phyloP scores from a whole-genome alignment of 2,797 vertebrate genomes.

The Muscicapa comitata region DNA sequence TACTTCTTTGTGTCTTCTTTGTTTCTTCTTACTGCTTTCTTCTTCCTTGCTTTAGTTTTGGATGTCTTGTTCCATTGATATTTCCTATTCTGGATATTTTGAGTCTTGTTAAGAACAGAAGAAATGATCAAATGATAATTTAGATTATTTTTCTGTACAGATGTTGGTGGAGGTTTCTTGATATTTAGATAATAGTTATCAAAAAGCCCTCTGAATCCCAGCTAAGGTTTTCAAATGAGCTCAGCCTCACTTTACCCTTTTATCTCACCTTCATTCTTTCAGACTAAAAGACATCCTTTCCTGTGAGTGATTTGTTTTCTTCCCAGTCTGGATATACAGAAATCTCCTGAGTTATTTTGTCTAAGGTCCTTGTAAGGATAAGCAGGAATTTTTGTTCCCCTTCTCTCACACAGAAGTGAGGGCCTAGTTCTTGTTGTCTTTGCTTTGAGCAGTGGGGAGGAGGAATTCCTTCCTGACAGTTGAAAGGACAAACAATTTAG shows the following conservation, averaged over 20 bases:
- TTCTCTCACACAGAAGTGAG: neutral
- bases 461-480: neutral
- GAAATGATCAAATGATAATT: neutral
- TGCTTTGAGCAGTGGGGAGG: neutral
- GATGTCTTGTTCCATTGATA: neutral
- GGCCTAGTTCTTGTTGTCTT: neutral
- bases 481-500: neutral
- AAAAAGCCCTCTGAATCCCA: neutral
- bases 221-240: neutral
- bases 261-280: neutral
- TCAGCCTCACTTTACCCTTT: neutral
- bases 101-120: neutral
- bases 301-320: neutral
- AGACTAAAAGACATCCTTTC: neutral
- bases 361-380: neutral
- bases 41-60: neutral
- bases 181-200: neutral
- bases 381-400: neutral
- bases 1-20: neutral
- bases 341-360: neutral
- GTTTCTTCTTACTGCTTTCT: neutral
- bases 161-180: neutral
- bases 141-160: neutral
- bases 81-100: neutral
- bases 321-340: neutral